phyloP scores from a whole-genome alignment of 2,888 invertebrate genomes.

The Neocrepidodera transversa region DNA sequence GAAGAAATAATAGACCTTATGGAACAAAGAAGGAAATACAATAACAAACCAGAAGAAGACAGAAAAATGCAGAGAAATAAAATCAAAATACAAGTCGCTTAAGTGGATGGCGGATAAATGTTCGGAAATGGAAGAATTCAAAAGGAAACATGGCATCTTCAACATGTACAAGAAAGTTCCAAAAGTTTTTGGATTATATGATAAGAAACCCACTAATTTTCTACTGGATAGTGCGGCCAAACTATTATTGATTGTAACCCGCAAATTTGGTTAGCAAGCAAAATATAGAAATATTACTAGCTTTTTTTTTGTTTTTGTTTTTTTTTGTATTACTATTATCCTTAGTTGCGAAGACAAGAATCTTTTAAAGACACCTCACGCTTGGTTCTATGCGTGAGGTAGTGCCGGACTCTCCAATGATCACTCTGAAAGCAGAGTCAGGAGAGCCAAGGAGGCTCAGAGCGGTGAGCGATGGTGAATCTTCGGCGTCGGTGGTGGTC shows the following conservation, averaged over 20 bases:
- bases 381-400: no score
- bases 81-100: conserved; percentile 17
- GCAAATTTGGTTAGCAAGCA: no score
- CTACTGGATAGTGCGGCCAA: conserved; percentile 1
- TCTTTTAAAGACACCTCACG: no score
- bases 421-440: no score
- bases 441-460: no score
- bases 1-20: not conserved
- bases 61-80: conserved; percentile 18
- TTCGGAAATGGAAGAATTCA: conserved; percentile 23
- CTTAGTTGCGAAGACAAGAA: no score
- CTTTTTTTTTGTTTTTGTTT: no score
- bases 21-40: conserved; percentile 7
- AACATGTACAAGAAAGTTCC: conserved; percentile 17
- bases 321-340: no score
- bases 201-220: not conserved
- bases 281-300: no score
- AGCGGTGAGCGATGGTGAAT: no score
- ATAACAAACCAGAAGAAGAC: not conserved
- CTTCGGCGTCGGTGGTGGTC: no score
- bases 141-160: conserved; percentile 23
- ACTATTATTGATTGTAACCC: conserved; percentile 1
- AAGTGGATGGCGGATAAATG: conserved; percentile 28
- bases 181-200: conserved; percentile 20
- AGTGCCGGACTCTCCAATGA: no score